These are phyloP conservation scores for Delphinapterus leucas DNA, from an alignment of 2,113 vertebrate species.

Conservation along the genomic window DNA sequence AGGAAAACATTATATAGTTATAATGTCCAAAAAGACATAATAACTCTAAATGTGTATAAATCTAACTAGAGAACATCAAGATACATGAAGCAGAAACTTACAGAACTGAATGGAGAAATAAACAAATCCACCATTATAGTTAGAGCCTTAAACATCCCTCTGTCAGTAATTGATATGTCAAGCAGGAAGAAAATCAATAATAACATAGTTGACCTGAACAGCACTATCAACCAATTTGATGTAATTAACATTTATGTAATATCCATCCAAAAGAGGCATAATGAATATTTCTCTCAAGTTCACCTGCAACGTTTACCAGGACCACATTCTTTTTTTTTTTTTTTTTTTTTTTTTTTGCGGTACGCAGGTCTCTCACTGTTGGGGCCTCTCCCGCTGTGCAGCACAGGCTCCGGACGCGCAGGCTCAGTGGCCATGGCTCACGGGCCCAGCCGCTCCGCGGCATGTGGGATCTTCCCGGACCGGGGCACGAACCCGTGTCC, in stretches of 20 bases:
- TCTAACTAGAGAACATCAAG: not conserved
- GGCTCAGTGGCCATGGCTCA: too few relatives aligned
- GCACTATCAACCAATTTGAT: not conserved
- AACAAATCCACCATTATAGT: not conserved
- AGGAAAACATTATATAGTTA: not conserved
- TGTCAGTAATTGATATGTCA: not conserved
- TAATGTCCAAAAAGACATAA: not conserved
- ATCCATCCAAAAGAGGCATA: not conserved
- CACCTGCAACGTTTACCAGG: not conserved
- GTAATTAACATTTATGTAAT: not conserved
- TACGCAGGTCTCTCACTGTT: too few relatives aligned
- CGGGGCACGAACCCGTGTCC: too few relatives aligned
- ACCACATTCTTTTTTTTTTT: not conserved
- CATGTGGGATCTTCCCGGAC: too few relatives aligned
- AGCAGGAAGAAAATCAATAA: not conserved
- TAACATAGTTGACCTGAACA: not conserved
- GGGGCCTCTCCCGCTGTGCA: too few relatives aligned
- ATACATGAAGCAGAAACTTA: not conserved
- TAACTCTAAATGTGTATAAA: not conserved
- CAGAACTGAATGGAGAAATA: not conserved
- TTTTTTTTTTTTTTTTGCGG: too few relatives aligned
- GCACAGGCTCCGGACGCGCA: too few relatives aligned
- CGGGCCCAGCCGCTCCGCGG: too few relatives aligned
- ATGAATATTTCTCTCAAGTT: not conserved
- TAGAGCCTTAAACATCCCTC: not conserved